These are phyloP conservation scores for Ganaspis brasiliensis DNA, from an alignment of 2,888 invertebrate genomes.

Conservation along the genomic window DNA sequence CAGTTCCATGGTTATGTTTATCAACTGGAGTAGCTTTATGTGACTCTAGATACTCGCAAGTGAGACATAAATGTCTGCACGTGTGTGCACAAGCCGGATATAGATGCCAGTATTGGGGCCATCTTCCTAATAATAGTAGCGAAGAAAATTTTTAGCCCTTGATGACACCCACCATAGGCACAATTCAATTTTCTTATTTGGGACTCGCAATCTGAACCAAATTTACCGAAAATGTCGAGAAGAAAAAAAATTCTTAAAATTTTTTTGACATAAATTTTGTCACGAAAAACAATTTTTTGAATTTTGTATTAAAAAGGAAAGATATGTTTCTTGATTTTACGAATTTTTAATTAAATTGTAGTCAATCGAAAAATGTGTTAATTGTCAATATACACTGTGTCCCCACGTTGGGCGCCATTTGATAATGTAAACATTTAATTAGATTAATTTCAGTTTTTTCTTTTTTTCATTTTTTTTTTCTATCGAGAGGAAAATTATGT, in stretches of 20 bases:
- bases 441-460: too few relatives aligned
- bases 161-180: constrained; percentile 72
- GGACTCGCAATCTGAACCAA: constrained; percentile 64
- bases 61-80: constrained; percentile 44
- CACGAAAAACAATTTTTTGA: too few relatives aligned
- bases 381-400: too few relatives aligned
- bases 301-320: too few relatives aligned
- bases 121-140: constrained; percentile 79
- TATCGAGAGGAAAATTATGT: not conserved
- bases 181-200: constrained; percentile 63
- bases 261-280: too few relatives aligned
- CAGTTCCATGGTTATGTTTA: constrained; percentile 4
- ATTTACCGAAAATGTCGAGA: too few relatives aligned
- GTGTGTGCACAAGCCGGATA: constrained; percentile 72
- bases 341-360: too few relatives aligned
- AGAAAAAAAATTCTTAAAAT: constrained; percentile 35
- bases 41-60: constrained; percentile 5
- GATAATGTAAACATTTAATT: too few relatives aligned
- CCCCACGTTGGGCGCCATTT: too few relatives aligned
- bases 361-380: too few relatives aligned
- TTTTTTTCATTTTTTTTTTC: not conserved
- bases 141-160: constrained; percentile 80
- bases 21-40: constrained; percentile 21
- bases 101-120: constrained; percentile 79
- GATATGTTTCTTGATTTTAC: too few relatives aligned